Base-by-base conservation (phyloP, 2,113 vertebrate species). In the Capreolus pygargus region DNA sequence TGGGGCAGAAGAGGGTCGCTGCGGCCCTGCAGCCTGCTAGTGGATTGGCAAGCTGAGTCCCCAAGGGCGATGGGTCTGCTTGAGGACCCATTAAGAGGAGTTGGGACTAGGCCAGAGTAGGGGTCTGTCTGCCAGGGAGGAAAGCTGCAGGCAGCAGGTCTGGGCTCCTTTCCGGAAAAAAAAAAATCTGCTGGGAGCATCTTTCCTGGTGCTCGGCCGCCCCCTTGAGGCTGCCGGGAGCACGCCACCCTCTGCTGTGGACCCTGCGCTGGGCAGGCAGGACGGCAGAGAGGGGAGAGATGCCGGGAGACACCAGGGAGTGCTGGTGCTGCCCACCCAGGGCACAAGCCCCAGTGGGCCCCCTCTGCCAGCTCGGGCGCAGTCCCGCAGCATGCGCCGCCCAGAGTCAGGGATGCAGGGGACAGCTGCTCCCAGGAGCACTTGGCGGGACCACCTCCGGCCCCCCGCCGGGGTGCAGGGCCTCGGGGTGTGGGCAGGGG, bases 141-240 rank as follows among this genome's bases (percentile, higher is more conserved):
- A 79, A 25, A 43, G 25, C 6, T 11, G 33, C 55, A 1, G 17
- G 70, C 33, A 58, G 47, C 16, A 0, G 27, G 17, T 9, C 23
- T 5, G 2, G n/a, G 33, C 10, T 55, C 79, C 9, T 17, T 7
- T 25, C 5, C 9, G 7, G 9, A 55, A 39, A 52, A 50, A 52
- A 7, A 55, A 39, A 52, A 50, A 52, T 17, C 15, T 11, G 6
- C 4, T 14, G 9, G 0, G 12, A 3, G 19, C 88, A 0, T 64
- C 84, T 15, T 86, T 87, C 0, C 1, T 3, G 61, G 97, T 95
- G 96, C 98, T 16, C 89, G 94, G 96, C 97, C 96, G 98, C 99
- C 99, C 98, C 98, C 99, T 98, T 86, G 95, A 97, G 99, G 98
- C 43, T 14, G 0, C 2, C 0, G 1, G 54, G 6, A 33, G 84